A percentile compares a stretch with the other conserved stretches of the same genome.
phyloP scores from a whole-genome alignment of 2,888 invertebrate genomes.

The Papilio demoleus region DNA sequence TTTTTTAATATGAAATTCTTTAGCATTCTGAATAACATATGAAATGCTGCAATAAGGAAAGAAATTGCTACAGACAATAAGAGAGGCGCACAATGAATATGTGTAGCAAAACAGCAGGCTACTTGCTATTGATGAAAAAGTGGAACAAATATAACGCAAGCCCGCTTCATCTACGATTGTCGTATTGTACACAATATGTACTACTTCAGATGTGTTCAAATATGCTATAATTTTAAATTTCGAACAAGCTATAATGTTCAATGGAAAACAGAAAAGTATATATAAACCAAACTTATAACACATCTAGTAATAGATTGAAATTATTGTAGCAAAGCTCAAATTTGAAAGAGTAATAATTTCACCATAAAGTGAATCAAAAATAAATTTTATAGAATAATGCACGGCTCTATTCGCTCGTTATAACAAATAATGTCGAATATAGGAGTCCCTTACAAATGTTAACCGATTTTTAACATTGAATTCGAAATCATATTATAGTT shows the following conservation, averaged over 20 bases:
- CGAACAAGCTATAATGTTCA: too few relatives aligned
- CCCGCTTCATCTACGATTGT: conserved; percentile 8
- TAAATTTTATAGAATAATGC: too few relatives aligned
- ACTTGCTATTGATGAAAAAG: conserved; percentile 24
- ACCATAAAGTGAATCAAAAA: too few relatives aligned
- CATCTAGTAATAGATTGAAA: too few relatives aligned
- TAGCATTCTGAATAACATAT: conserved; percentile 8
- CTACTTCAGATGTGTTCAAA: background rate
- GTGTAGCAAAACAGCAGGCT: conserved; percentile 16
- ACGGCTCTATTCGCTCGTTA: too few relatives aligned
- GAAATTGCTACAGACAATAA: conserved; percentile 22
- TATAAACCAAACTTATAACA: background rate
- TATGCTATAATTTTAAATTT: background rate
- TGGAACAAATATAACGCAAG: conserved; percentile 18
- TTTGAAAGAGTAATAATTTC: too few relatives aligned
- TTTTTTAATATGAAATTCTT: background rate
- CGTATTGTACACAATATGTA: conserved; percentile 14
- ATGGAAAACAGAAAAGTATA: too few relatives aligned
- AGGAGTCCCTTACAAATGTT: too few relatives aligned
- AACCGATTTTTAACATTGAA: too few relatives aligned
- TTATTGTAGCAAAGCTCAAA: too few relatives aligned
- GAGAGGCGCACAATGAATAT: conserved; percentile 12
- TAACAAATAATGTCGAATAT: too few relatives aligned
- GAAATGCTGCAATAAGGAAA: conserved; percentile 2
- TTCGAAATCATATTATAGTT: too few relatives aligned